Conservation (phyloP, 2,888 invertebrate genomes). For the Mycalesis mineus region DNA sequence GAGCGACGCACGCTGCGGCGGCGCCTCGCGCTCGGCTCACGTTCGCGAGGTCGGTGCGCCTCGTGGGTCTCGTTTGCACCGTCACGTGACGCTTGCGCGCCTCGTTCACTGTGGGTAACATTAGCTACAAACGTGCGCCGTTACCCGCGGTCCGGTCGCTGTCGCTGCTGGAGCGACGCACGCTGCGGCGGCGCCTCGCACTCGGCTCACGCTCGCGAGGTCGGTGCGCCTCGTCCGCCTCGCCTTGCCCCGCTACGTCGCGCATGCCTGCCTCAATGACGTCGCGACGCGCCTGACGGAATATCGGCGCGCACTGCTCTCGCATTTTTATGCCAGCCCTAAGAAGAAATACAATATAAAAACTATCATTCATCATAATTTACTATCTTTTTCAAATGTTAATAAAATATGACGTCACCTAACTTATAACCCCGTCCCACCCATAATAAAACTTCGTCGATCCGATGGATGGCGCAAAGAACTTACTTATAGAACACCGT, state of each 20-base stretch:
- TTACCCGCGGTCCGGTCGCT: constrained; percentile 43
- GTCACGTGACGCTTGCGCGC: constrained; percentile 74
- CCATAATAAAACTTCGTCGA: too few relatives aligned
- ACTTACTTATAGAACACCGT: constrained; percentile 90
- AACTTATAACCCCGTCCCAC: too few relatives aligned
- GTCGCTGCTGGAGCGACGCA: constrained; percentile 37
- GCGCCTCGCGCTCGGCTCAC: constrained; percentile 11
- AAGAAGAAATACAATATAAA: not conserved
- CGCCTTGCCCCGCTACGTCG: constrained; percentile 47
- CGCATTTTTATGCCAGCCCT: constrained; percentile 92
- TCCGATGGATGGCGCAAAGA: too few relatives aligned
- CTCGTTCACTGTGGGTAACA: constrained; percentile 75
- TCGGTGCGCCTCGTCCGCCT: constrained; percentile 29
- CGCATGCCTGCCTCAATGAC: constrained; percentile 80
- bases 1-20: constrained; percentile 30
- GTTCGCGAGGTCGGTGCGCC: constrained; percentile 9
- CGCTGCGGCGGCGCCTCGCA: constrained; percentile 22
- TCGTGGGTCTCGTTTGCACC: constrained; percentile 38
- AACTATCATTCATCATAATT: too few relatives aligned
- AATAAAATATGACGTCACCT: too few relatives aligned
- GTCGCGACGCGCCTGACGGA: constrained; percentile 88
- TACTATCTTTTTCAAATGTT: too few relatives aligned
- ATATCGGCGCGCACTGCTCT: constrained; percentile 89
- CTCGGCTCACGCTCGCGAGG: constrained; percentile 9
- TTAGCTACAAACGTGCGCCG: not conserved